Base-by-base conservation (phyloP, 2,113 vertebrate species). In the Hepsetus odoe region DNA sequence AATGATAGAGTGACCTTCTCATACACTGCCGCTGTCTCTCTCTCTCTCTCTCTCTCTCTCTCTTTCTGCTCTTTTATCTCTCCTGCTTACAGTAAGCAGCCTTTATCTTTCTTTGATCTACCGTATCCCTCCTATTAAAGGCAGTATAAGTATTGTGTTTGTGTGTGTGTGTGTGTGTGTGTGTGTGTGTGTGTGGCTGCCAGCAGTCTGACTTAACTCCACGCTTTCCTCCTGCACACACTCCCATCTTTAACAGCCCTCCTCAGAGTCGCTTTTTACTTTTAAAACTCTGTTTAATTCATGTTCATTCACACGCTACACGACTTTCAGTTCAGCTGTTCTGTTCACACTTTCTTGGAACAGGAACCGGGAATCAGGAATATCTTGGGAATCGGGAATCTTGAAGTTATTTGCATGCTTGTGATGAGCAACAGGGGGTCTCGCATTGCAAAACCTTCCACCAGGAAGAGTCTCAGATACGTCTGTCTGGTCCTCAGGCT, bases 111-210 rank as follows among this genome's bases (percentile, higher is more conserved):
- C 61, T 33, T 64, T 64, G 8, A 64, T n/a, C 61, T 35, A 18
- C 59, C 16, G 1, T n/a, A 64, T 35, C 30, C 38, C 20, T 10
- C 4, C 61, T 22, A 10, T 38, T 38, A 38, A 33, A 65, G 32
- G 6, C 18, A 3, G 7, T 30, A 2, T 20, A n/a, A 38, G 42
- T 35, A 53, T 32, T 18, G 9, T 64, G 62, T 49, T 13, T 64
- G n/a, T 35, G 40, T n/a, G 70, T 46, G 26, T 74, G 30, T 26
- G 44, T 24, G 72, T 32, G 7, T 33, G n/a, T 75, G 33, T 26
- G 46, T 26, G 72, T 44, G 42, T 18, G 26, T 13, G 9, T 49
- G n/a, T 24, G 8, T 26, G 32, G 32, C 53, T 22, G 18, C 9
- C 9, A 18, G 53, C 13, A 66, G 64, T 53, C 44, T 53, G 14